Base-by-base conservation (phyloP, 1,140 invertebrate genomes). In the Drosophila pallidifrons region DNA sequence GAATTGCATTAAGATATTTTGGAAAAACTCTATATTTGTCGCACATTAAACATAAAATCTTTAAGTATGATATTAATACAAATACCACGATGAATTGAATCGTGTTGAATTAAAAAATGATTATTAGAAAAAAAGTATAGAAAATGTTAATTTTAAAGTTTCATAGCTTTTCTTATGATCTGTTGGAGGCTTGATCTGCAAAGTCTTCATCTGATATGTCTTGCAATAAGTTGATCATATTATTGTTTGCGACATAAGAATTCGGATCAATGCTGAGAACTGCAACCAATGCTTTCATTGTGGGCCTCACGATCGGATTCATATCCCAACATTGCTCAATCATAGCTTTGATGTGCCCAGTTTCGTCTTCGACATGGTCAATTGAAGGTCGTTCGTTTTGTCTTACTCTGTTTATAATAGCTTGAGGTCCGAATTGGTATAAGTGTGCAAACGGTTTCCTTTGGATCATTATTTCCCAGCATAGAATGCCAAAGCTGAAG, bases 381-480 rank as follows among this genome's bases (percentile, higher is more conserved):
- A 52, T 52, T 32, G 25, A 2, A 0, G 51, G 28, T 2, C 28
- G 25, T 5, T 52, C 6, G 13, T 30, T 30, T 7, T 55, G 4
- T 16, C 7, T 38, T 38, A 15, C 8, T 10, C 1, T 13, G 5
- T 38, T 15, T 7, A 16, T 8, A 38, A 55, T 38, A 3, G 45
- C 1, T 1, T 10, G 11, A 16, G 5, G 5, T 55, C 38, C 15
- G 30, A 67, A 13, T 5, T 57, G 52, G 28, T 16, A 25, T 25
- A 25, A 25, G 20, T 25, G 20, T 25, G 20, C 13, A 65, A 58
- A 81, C 2, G 79, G 79, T 41, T 15, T 5, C 11, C 43, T 10
- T 2, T 54, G 43, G 1, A 54, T 20, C 68, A 81, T 61, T 8
- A 81, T 49, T 32, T 81, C 67, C 79, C 73, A 81, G 13, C 77